Evolutionary conservation across 2,888 invertebrate genomes (phyloP).

Genomic region (Aspidiotus rigidus): DNA sequence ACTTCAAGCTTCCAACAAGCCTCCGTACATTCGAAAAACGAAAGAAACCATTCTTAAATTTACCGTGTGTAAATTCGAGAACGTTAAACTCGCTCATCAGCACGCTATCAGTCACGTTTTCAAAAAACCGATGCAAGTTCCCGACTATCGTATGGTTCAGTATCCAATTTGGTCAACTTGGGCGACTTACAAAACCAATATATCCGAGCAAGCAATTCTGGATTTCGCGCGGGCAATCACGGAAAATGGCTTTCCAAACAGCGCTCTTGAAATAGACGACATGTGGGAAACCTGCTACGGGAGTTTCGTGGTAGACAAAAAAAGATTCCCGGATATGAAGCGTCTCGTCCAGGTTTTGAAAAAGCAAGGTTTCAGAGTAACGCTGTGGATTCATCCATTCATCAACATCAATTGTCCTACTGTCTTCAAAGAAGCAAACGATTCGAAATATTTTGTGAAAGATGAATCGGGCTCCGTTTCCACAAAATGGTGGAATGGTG

Average conservation of each 20-base stretch:
- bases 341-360: conserved; percentile 51
- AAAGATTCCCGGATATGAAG: conserved; percentile 61
- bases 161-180: conserved; percentile 85
- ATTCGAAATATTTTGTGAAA: conserved; percentile 50
- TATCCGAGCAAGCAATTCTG: conserved; percentile 55
- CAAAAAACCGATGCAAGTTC: conserved; percentile 52
- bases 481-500: conserved; percentile 48
- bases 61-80: conserved; percentile 52
- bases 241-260: conserved; percentile 55
- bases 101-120: conserved; percentile 54
- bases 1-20: conserved; percentile 44
- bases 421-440: conserved; percentile 48
- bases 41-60: conserved; percentile 47
- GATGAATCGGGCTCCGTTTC: conserved; percentile 42
- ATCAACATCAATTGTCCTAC: conserved; percentile 62
- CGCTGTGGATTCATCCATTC: conserved; percentile 81
- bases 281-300: conserved; percentile 82
- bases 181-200: conserved; percentile 61
- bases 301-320: conserved; percentile 54
- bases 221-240: conserved; percentile 60
- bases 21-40: conserved; percentile 38
- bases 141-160: conserved; percentile 60
- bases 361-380: conserved; percentile 59
- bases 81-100: conserved; percentile 57
- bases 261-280: conserved; percentile 79